Percentiles rank a stretch among this genome's conserved stretches.
Conservation (phyloP, 1,140 invertebrate species). For the Drosophila gunungcola region DNA sequence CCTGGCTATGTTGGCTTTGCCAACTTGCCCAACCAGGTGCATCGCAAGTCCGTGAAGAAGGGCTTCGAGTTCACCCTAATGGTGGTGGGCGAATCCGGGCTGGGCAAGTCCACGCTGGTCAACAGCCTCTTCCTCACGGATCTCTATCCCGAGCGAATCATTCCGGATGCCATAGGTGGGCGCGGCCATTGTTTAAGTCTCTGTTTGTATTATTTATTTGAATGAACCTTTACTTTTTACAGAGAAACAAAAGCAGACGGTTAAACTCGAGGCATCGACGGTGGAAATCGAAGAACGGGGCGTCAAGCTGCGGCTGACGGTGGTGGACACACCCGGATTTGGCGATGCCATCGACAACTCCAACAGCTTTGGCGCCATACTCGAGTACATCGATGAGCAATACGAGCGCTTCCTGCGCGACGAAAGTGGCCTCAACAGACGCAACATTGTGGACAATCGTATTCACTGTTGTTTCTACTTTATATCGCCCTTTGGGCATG, state of each 20-base stretch:
- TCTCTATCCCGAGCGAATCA: slow-evolving; percentile 94
- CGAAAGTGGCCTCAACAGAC: slow-evolving; percentile 95
- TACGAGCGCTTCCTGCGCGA: slow-evolving; percentile 96
- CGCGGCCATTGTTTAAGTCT: background rate
- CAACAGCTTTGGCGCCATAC: slow-evolving; percentile 95
- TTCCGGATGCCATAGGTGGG: slow-evolving; percentile 93
- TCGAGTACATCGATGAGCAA: slow-evolving; percentile 97
- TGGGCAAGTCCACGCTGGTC: slow-evolving; percentile 99
- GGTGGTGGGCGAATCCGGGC: slow-evolving; percentile 98
- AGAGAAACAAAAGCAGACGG: slow-evolving; percentile 96
- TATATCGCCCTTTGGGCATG: slow-evolving; percentile 99
- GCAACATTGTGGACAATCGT: slow-evolving; percentile 96
- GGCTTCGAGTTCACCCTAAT: slow-evolving; percentile 99
- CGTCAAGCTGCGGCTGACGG: slow-evolving; percentile 94
- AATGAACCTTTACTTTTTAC: background rate
- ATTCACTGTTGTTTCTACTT: slow-evolving; percentile 99
- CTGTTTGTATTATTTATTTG: background rate
- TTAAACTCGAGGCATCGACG: slow-evolving; percentile 95
- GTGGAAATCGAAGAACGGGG: slow-evolving; percentile 97
- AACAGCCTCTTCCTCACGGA: slow-evolving; percentile 99
- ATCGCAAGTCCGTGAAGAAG: slow-evolving; percentile 98
- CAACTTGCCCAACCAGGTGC: slow-evolving; percentile 98
- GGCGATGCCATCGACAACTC: slow-evolving; percentile 99
- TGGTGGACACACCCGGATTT: slow-evolving; percentile 99
- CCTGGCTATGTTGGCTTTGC: slow-evolving; percentile 96